These are phyloP conservation scores for Nymphalis io DNA, from an alignment of 1,140 invertebrate genomes.

Conservation along the genomic window DNA sequence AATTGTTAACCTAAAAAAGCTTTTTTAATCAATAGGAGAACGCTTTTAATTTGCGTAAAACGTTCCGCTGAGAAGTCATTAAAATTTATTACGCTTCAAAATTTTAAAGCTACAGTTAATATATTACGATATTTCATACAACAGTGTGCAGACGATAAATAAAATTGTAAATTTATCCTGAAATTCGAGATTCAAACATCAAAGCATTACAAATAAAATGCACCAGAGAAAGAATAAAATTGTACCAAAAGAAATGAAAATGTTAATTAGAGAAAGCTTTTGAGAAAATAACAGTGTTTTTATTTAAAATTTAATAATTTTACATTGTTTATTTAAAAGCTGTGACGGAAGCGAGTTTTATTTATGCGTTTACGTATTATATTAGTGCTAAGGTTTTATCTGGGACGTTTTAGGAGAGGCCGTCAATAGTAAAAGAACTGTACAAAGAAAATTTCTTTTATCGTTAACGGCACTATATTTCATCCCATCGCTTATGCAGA, in stretches of 20 bases:
- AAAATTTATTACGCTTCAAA: conserved; percentile 33
- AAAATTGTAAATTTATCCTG: conserved; percentile 21
- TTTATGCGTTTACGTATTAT: conserved; percentile 50
- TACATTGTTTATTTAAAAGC: conserved; percentile 39
- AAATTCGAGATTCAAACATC: conserved; percentile 34
- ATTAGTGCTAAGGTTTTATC: conserved; percentile 73
- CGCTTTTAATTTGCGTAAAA: conserved; percentile 36
- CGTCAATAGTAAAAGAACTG: conserved; percentile 54
- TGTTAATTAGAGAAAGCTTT: conserved; percentile 32
- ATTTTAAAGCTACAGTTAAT: conserved; percentile 24
- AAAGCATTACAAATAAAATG: conserved; percentile 40
- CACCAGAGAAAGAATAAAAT: conserved; percentile 33
- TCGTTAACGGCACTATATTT: conserved; percentile 50
- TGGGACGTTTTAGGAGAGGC: conserved; percentile 59
- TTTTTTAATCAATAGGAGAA: conserved; percentile 36
- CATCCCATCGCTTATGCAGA: conserved; percentile 72
- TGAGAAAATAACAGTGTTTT: conserved; percentile 21
- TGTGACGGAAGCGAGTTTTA: conserved; percentile 49
- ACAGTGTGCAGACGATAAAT: conserved; percentile 35
- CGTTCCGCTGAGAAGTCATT: conserved; percentile 27
- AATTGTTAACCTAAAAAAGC: conserved; percentile 41
- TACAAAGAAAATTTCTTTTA: conserved; percentile 48
- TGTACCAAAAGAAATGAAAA: conserved; percentile 34
- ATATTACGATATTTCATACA: conserved; percentile 27
- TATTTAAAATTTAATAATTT: conserved; percentile 37